Percentiles rank a stretch among this genome's conserved stretches.
Evolutionary conservation across 2,113 vertebrate genomes (phyloP).

Genomic region (Xenotilapia leptura): DNA sequence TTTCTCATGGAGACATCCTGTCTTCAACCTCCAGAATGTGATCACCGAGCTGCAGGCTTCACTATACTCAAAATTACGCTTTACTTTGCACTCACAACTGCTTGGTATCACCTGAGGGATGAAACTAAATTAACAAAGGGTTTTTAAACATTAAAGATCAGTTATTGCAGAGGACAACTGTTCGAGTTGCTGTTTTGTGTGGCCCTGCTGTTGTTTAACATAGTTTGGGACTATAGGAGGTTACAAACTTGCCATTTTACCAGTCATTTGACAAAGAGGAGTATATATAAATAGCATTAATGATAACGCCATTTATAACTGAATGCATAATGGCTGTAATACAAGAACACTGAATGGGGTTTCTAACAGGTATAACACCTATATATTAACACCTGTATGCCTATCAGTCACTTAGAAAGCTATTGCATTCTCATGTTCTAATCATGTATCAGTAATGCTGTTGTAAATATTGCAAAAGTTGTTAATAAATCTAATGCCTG

Average conservation of each 20-base stretch:
- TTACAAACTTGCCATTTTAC: neutral
- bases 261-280: neutral
- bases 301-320: neutral
- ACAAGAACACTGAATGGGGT: neutral
- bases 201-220: neutral
- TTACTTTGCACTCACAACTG: neutral
- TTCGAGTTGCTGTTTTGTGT: neutral
- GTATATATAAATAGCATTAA: neutral
- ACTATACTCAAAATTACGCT: neutral
- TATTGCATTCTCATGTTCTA: neutral
- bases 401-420: neutral
- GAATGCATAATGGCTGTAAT: neutral
- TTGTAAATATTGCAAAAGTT: neutral
- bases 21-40: neutral
- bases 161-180: neutral
- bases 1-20: constrained; percentile 21
- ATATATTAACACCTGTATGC: neutral
- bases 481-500: neutral
- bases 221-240: neutral
- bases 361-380: neutral
- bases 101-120: neutral
- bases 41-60: neutral
- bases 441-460: neutral
- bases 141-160: neutral
- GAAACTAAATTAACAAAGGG: neutral